Base-by-base conservation (phyloP, 1,140 invertebrate species). In the Harpegnathos saltator region DNA sequence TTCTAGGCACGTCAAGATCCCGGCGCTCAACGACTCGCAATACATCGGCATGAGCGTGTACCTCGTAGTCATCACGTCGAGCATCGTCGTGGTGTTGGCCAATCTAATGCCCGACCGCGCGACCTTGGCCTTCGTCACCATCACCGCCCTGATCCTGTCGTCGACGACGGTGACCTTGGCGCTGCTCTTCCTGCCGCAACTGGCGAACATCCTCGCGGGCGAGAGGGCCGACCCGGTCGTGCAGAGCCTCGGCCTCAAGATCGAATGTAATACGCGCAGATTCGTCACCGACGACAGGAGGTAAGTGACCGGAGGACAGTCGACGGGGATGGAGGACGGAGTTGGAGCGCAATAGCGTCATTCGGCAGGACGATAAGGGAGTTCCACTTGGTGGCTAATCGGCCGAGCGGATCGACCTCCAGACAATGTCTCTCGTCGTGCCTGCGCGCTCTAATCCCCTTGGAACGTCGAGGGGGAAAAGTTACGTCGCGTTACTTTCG, bases 11-110 rank as follows among this genome's bases (percentile, higher is more conserved):
- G 98, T 99, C 0, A 99, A 98, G 93, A 98, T 99, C 87, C 97
- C 98, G n/a, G 98, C 98, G 0, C 94, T 99, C 12, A 99, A 99
- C 92, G 99, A 99, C 93, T 99, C 98, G 17, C 98, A 99, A 92
- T 99, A 99, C 93, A 99, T 99, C 85, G 97, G 97, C 3, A 96
- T 98, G 91, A 98, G 97, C 85, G 98, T 99, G 0, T 99, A 99
- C 92, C 98, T 97, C 68, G 98, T 98, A 1, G 97, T 99, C 17
- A 97, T 98, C 77, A 98, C 97, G 38, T 97, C 97, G 61, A 96
- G 96, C 5, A 97, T 98, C 87, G 97, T 98, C 1, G 97, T 98
- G 0, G 97, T 97, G 0, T 94, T 98, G 73, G 98, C 97, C 7
- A 98, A 97, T 90, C 95, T 98, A 14, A 96, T 98, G 59, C 97